Base-by-base conservation (phyloP, 2,888 invertebrate genomes). In the Diplolepis rosae region DNA sequence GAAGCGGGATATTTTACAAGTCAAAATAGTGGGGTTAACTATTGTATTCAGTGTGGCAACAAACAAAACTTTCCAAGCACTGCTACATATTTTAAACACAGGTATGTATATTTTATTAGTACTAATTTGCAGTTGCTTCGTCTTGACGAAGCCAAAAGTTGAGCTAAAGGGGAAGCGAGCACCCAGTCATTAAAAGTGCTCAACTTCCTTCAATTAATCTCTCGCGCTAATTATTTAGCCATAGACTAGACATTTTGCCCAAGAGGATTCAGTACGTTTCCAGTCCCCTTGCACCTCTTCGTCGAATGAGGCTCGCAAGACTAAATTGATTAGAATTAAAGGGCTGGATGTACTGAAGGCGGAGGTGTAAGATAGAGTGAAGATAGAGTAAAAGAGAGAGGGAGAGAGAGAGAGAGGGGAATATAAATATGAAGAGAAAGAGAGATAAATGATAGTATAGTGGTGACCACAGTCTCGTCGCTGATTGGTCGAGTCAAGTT, bases 401-500 rank as follows among this genome's bases (percentile, higher is more conserved):
- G 66, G 73, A 76, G 70, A 66, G 72, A 75, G 61, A 42, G 45
- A 35, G 48, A 39, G 24, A 22, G 54, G n/a, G n/a, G n/a, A n/a
- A n/a, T n/a, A 65, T 45, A 71, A 73, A 69, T 66, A 68, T 72
- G 76, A 71, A 71, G 79, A 76, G 76, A 66, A 79, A 74, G 77
- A 51, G 65, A 76, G 68, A 77, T 74, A 77, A 66, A 71, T 72
- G 79, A 82, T 84, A 83, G 85, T 82, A 84, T 80, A 83, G 84
- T 86, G 88, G 88, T 89, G 88, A 88, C 88, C 88, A 88, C 88
- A 88, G 85, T 83, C 87, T 87, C 87, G 83, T 83, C 87, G 85
- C 88, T 88, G 86, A 88, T 89, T 89, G 89, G 89, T 88, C 86
- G 88, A 88, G 87, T 87, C 85, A 86, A 87, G 88, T 88, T 89